A percentile compares a stretch with the other conserved stretches of the same genome.
phyloP scores from a whole-genome alignment of 2,888 invertebrate genomes.

The Onchidella celtica region DNA sequence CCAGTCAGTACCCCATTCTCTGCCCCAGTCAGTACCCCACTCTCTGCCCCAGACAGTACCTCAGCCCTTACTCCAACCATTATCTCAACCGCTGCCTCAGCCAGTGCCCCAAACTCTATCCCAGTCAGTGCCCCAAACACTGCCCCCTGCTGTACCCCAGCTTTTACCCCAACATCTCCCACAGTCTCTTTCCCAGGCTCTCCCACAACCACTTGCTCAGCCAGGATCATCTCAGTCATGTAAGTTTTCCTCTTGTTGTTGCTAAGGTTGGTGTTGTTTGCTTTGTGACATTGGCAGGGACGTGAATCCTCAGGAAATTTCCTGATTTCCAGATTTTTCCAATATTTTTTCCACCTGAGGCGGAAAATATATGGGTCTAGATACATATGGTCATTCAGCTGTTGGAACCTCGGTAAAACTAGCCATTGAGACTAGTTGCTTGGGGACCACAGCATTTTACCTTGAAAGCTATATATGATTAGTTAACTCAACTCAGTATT shows the following conservation, averaged over 20 bases:
- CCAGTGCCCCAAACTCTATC: not conserved
- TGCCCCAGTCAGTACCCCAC: not conserved
- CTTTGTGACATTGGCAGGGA: no score
- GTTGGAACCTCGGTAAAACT: no score
- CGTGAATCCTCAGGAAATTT: no score
- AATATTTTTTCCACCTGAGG: no score
- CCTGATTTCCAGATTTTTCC: not conserved
- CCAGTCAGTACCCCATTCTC: not conserved
- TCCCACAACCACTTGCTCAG: slow-evolving; percentile 4
- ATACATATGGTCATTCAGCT: no score
- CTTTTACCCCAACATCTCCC: not conserved
- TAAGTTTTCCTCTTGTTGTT: slow-evolving; percentile 21
- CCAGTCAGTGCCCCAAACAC: not conserved
- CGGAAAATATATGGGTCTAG: no score
- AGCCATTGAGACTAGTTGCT: no score
- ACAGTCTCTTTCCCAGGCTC: not conserved
- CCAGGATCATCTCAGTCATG: slow-evolving; percentile 20
- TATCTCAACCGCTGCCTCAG: not conserved
- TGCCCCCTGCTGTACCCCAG: slow-evolving; percentile 1
- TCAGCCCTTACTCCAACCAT: not conserved
- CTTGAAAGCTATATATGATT: no score
- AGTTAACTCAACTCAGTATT: no score
- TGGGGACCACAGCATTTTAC: no score
- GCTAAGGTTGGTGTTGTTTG: no score
- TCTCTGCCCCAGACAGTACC: not conserved